A percentile compares a stretch with the other conserved stretches of the same genome.
Evolutionary conservation across 2,797 vertebrate genomes (phyloP).

Genomic region (Oceanodroma leucorhoa): DNA sequence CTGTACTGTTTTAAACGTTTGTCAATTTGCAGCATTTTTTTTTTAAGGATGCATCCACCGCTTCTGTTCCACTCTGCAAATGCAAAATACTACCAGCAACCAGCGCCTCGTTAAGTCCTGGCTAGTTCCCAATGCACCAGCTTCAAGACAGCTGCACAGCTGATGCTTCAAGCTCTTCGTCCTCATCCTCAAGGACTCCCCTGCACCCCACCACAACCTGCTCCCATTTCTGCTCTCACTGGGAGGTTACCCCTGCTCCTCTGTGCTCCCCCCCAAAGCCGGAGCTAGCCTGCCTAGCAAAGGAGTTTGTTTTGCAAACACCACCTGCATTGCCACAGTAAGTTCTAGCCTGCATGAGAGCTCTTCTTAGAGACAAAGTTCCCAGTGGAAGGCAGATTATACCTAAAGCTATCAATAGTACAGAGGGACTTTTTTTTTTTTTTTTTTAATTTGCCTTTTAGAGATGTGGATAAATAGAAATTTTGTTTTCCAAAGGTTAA

Average conservation of each 20-base stretch:
- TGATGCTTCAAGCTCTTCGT: too few relatives aligned
- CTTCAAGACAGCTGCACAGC: background rate
- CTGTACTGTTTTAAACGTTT: background rate
- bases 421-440: too few relatives aligned
- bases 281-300: accelerated
- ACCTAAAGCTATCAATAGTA: background rate
- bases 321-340: background rate
- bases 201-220: accelerated
- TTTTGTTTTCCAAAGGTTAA: background rate
- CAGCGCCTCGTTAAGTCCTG: background rate
- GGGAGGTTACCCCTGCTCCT: accelerated
- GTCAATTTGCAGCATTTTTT: background rate
- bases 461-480: background rate
- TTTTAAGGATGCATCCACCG: background rate
- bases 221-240: background rate
- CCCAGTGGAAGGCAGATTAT: background rate
- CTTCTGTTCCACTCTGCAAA: background rate
- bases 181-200: background rate
- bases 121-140: too few relatives aligned
- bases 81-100: background rate
- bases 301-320: background rate
- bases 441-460: background rate
- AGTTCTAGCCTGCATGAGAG: accelerated
- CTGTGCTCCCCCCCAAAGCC: background rate
- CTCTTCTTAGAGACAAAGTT: too few relatives aligned